Conservation (phyloP, 2,888 invertebrate species). For the Hemistola chrysoprasaria region DNA sequence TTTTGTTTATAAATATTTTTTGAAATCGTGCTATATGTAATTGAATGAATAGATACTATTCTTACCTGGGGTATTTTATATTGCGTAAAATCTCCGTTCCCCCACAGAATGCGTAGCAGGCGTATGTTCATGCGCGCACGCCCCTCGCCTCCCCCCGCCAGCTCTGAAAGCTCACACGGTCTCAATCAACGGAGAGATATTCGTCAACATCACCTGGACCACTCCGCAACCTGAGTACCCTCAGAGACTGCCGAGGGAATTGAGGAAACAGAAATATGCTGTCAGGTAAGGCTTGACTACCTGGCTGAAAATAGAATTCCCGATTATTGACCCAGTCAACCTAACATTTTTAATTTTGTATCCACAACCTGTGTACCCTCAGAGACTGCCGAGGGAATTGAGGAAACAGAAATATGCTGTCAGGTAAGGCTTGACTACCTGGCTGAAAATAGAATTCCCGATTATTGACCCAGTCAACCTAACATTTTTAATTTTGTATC, state of each 20-base stretch:
- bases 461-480: too few species aligned
- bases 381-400: constrained; percentile 55
- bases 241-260: constrained; percentile 52
- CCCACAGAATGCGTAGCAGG: constrained; percentile 63
- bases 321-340: too few species aligned
- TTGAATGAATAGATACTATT: too few species aligned
- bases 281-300: constrained; percentile 65
- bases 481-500: too few species aligned
- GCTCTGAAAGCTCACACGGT: constrained; percentile 46
- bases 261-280: constrained; percentile 54
- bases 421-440: too few species aligned
- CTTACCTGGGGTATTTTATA: background rate
- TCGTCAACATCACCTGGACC: constrained; percentile 62
- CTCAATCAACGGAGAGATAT: constrained; percentile 47
- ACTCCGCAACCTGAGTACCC: constrained; percentile 54
- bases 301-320: too few species aligned
- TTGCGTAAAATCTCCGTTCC: too few species aligned
- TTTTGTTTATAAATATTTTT: too few species aligned
- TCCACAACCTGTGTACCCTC: constrained; percentile 50
- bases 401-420: constrained; percentile 55
- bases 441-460: too few species aligned
- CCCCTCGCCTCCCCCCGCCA: constrained; percentile 59
- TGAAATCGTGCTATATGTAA: too few species aligned
- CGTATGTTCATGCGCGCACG: constrained; percentile 69
- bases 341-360: too few species aligned